phyloP scores from a whole-genome alignment of 1,140 invertebrate genomes.

The Leptonema lineaticorne region DNA sequence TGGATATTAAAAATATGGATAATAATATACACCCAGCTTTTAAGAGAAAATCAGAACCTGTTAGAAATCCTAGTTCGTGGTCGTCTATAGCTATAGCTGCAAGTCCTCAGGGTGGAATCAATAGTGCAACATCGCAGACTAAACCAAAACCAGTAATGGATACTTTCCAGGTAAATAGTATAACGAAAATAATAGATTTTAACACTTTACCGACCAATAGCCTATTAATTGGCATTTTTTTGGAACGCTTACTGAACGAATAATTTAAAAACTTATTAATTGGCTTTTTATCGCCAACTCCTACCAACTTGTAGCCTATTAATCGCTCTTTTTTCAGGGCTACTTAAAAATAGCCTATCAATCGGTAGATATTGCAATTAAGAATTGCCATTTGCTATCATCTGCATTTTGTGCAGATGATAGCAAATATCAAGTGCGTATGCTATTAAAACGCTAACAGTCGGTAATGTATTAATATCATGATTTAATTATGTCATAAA shows the following conservation, averaged over 20 bases:
- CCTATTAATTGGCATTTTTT: background rate
- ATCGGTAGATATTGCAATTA: no score
- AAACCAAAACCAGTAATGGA: conserved; percentile 69
- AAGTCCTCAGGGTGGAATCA: conserved; percentile 65
- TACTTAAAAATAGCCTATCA: no score
- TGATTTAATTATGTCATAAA: no score
- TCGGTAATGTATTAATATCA: no score
- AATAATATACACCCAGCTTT: conserved; percentile 67
- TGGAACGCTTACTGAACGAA: no score
- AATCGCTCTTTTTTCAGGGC: no score
- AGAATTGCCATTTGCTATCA: no score
- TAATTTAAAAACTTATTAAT: background rate
- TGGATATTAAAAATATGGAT: conserved; percentile 54
- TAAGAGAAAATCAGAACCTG: conserved; percentile 68
- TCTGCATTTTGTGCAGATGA: no score
- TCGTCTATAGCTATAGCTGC: conserved; percentile 83
- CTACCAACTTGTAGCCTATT: background rate
- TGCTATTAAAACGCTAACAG: no score
- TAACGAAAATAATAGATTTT: background rate
- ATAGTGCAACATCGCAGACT: conserved; percentile 59
- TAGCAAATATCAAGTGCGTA: no score
- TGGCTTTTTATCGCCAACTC: background rate
- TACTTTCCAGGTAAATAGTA: conserved; percentile 59
- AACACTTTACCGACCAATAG: background rate
- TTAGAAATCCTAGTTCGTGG: conserved; percentile 92